A percentile compares a stretch with the other conserved stretches of the same genome.
These are phyloP conservation scores for Glaucomys volans DNA, from an alignment of 2,113 vertebrate genomes.

Conservation along the genomic window DNA sequence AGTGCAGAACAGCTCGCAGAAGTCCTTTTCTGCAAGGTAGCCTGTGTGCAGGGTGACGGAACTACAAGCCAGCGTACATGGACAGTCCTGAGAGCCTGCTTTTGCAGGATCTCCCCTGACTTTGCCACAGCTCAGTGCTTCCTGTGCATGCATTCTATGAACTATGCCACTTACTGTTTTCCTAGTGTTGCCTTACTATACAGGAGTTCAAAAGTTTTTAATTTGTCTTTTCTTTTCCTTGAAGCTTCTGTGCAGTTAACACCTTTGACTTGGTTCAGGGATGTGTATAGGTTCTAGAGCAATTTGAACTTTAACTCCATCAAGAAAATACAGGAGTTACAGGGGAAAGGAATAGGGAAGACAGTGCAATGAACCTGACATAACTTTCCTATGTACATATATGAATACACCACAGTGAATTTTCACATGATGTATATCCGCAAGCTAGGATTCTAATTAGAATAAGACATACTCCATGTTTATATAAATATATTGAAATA, in stretches of 20 bases:
- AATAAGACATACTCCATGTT: too few relatives aligned
- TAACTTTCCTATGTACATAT: too few relatives aligned
- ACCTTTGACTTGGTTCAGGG: background rate
- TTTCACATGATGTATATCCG: too few relatives aligned
- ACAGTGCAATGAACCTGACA: too few relatives aligned
- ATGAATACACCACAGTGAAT: too few relatives aligned
- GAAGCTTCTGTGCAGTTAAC: background rate
- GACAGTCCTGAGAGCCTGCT: accelerated
- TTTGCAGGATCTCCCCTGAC: background rate
- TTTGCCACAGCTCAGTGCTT: accelerated
- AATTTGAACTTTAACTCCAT: background rate
- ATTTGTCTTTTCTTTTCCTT: background rate
- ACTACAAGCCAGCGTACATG: too few relatives aligned
- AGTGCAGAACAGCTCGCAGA: too few relatives aligned
- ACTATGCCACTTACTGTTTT: too few relatives aligned
- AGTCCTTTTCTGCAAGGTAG: background rate
- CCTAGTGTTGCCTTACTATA: background rate
- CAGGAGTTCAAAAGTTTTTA: background rate
- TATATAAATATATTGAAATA: too few relatives aligned
- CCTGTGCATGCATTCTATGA: background rate
- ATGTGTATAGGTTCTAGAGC: background rate
- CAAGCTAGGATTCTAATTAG: too few relatives aligned
- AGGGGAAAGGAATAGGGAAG: too few relatives aligned
- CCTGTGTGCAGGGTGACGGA: too few relatives aligned
- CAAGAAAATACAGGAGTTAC: background rate